Base-by-base conservation (phyloP, 2,888 invertebrate genomes). In the Diaprepes abbreviatus region DNA sequence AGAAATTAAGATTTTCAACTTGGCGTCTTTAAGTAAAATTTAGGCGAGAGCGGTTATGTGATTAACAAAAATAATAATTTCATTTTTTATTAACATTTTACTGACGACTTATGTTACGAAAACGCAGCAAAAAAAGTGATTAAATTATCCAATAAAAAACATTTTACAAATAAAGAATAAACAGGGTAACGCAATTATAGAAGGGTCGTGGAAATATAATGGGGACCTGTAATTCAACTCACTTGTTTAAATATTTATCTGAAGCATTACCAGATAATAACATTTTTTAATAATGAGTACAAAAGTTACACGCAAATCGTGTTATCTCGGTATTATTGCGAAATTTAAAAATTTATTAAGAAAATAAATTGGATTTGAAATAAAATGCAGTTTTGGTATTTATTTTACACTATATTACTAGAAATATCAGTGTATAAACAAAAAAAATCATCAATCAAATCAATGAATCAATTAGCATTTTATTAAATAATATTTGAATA, bases 271-370 rank as follows among this genome's bases (percentile, higher is more conserved):
- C 19, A 43, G 33, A 9, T 9, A 21, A 43, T 17, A 19, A 43
- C 5, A 21, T 24, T 24, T n/a, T 12, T 43, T n/a, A 43, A 43
- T 43, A 43, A 19, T n/a, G 19, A 43, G 17, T 21, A 43, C 21
- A n/a, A 19, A 43, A 43, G 43, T n/a, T n/a, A 43, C 43, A 21
- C 2, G 1, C 19, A 21, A 43, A 43, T 19, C 19, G 2, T 19
- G 19, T 43, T 43, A 43, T 19, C 10, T 21, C n/a, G 10, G 10
- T 4, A 19, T n/a, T 43, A 43, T 19, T 3, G 38, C 21, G 66
- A 12, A 38, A 38, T 55, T 24, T 10, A 52, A 52, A 52, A 52
- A 52, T 52, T 14, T 31, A 28, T 52, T 28, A 52, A 52, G 52
- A 2, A 33, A 52, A 52, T 52, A 33, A 21, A 24, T 10, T 50